Conservation (phyloP, 2,113 vertebrate genomes). For the Chlorodrepanis virens region DNA sequence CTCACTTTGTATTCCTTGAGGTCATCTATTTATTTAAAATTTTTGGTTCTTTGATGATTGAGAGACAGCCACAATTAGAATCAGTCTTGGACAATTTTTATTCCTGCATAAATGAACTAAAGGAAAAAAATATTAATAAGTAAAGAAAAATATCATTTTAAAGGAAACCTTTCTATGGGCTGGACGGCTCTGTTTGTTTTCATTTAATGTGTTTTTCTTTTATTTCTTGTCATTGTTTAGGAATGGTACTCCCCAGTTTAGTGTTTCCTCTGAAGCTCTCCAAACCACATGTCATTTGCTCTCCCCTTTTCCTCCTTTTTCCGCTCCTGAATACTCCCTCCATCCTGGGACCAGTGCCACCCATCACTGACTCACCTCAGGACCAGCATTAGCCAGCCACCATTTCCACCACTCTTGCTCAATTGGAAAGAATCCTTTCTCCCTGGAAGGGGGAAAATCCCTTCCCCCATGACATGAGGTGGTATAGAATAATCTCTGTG, state of each 20-base stretch:
- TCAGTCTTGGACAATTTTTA: neutral
- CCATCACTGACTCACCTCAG: accelerated
- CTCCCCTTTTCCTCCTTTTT: neutral
- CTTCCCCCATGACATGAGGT: neutral
- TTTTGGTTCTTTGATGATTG: neutral
- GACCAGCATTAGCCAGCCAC: neutral
- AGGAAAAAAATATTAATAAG: neutral
- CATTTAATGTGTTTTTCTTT: neutral
- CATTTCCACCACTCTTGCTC: too few relatives aligned
- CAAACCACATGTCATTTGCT: accelerated
- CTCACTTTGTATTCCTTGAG: neutral
- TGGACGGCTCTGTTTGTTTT: neutral
- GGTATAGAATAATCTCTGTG: neutral
- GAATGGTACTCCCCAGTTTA: accelerated
- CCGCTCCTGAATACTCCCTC: neutral
- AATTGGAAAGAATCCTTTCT: neutral
- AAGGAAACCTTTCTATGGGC: neutral
- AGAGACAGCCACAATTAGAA: neutral
- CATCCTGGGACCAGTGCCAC: neutral
- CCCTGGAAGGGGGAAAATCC: neutral
- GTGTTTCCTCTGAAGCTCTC: neutral
- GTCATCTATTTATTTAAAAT: neutral
- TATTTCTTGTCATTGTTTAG: neutral
- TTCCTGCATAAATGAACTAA: neutral
- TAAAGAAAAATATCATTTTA: neutral